These are phyloP conservation scores for Neomicropteryx cornuta DNA, from an alignment of 1,140 invertebrate species.

Conservation along the genomic window DNA sequence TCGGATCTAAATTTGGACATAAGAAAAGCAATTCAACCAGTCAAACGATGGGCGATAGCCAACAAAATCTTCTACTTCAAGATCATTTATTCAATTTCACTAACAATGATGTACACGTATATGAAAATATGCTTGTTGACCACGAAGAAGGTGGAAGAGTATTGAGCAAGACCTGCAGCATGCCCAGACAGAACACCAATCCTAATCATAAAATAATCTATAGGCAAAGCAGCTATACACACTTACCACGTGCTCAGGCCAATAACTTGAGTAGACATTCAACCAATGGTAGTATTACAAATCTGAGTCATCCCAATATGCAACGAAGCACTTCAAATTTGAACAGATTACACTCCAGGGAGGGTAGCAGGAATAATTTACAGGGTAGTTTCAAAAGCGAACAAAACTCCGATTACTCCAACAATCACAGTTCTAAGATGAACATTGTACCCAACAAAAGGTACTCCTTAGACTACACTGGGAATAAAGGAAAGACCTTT, in stretches of 20 bases:
- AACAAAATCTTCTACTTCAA: constrained; percentile 33
- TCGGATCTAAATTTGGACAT: constrained; percentile 25
- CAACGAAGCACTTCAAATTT: too few relatives aligned
- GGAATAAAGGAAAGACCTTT: too few relatives aligned
- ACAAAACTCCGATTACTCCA: too few relatives aligned
- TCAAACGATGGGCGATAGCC: constrained; percentile 31
- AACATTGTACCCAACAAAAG: too few relatives aligned
- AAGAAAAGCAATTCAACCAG: constrained; percentile 37
- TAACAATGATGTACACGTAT: constrained; percentile 28
- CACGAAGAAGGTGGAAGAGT: constrained; percentile 18
- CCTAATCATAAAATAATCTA: constrained; percentile 16
- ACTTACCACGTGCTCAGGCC: constrained; percentile 26
- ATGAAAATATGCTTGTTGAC: constrained; percentile 31
- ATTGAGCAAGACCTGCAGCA: constrained; percentile 31
- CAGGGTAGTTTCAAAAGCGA: too few relatives aligned
- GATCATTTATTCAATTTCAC: constrained; percentile 25
- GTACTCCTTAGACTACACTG: too few relatives aligned
- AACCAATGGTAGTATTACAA: too few relatives aligned
- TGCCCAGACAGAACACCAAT: constrained; percentile 26
- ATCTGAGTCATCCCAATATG: too few relatives aligned
- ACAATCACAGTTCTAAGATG: too few relatives aligned
- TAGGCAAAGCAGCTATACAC: constrained; percentile 27
- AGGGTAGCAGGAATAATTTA: too few relatives aligned
- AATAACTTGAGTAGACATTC: too few relatives aligned
- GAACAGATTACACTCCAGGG: too few relatives aligned